Conservation (phyloP, 1,140 invertebrate species). For the Pogonomyrmex barbatus region DNA sequence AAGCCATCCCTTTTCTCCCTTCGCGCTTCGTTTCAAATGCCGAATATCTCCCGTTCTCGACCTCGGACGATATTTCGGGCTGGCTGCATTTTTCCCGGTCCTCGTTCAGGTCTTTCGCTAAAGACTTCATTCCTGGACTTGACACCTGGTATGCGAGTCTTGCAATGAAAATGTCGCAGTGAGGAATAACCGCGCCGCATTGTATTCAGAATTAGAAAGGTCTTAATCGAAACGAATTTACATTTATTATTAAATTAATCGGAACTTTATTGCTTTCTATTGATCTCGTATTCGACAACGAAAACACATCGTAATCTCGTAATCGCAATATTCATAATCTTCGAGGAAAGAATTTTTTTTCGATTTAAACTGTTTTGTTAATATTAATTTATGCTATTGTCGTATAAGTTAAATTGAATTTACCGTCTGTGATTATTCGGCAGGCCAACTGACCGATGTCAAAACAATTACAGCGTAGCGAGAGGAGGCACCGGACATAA, state of each 20-base stretch:
- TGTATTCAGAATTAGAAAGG: not conserved
- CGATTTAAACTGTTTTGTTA: not conserved
- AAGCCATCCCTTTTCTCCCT: slow-evolving; percentile 30
- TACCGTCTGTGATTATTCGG: slow-evolving; percentile 35
- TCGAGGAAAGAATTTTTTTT: not conserved
- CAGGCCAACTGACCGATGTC: slow-evolving; percentile 7
- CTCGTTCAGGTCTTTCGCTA: not conserved
- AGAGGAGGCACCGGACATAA: not conserved
- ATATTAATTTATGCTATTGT: not conserved
- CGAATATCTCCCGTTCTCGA: slow-evolving; percentile 24
- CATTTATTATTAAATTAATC: not conserved
- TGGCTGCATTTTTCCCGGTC: slow-evolving; percentile 14
- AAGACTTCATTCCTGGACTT: not conserved
- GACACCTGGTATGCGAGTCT: slow-evolving; percentile 12
- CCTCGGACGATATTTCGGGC: slow-evolving; percentile 10
- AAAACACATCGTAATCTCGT: not conserved
- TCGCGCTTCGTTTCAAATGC: slow-evolving; percentile 40
- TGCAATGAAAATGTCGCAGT: slow-evolving; percentile 30
- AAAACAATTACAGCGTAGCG: slow-evolving; percentile 39
- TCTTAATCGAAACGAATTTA: not conserved
- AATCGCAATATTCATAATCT: slow-evolving; percentile 1
- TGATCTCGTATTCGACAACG: not conserved
- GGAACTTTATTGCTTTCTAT: not conserved
- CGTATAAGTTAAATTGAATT: slow-evolving; percentile 14
- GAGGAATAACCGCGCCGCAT: not conserved